Evolutionary conservation across 2,888 invertebrate species (phyloP).

Genomic region (Morinoia aosen): DNA sequence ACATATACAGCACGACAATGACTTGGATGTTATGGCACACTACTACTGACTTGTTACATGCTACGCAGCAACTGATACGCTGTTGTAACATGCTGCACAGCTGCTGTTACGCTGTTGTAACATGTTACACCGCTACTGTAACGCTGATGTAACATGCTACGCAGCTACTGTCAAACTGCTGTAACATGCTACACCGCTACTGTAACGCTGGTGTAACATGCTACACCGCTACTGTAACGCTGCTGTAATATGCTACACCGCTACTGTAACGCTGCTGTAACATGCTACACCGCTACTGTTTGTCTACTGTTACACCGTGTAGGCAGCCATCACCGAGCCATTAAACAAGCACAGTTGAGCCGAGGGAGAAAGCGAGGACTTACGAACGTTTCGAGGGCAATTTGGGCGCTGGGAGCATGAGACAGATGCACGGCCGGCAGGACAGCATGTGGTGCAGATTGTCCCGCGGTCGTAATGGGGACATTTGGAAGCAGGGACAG

Average conservation of each 20-base stretch:
- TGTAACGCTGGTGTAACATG: too few species aligned
- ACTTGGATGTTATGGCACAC: neutral
- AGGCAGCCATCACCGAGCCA: neutral
- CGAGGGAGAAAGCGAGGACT: neutral
- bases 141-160: neutral
- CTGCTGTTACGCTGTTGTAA: neutral
- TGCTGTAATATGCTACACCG: neutral
- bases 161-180: neutral
- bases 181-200: too few species aligned
- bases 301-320: neutral
- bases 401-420: neutral
- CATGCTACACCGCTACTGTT: too few species aligned
- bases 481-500: conserved; percentile 5
- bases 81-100: neutral
- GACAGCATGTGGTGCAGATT: conserved; percentile 40
- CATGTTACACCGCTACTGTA: neutral
- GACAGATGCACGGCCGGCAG: conserved; percentile 16
- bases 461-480: conserved; percentile 32
- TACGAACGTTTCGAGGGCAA: neutral
- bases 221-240: too few species aligned
- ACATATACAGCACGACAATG: neutral
- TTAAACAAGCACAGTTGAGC: neutral
- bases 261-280: neutral
- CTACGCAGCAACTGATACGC: neutral
- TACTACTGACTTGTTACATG: neutral